These are phyloP conservation scores for Thalpophila matura DNA, from an alignment of 2,888 invertebrate species.

Conservation along the genomic window DNA sequence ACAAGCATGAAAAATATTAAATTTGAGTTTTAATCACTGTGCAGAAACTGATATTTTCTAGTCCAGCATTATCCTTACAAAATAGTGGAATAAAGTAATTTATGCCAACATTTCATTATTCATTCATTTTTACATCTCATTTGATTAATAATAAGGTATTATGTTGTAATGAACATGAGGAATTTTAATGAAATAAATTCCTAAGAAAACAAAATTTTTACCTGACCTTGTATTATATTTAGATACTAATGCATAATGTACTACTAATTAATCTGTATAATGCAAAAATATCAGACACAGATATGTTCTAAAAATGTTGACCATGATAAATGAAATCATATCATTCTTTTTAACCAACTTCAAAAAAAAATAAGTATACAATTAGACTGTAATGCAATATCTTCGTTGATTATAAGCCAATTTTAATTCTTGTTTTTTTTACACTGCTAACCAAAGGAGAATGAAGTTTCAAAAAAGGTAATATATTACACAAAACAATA, in stretches of 20 bases:
- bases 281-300: background rate
- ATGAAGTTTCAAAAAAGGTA: conserved; percentile 86
- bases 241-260: background rate
- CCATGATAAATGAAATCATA: background rate
- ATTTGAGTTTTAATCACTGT: no score
- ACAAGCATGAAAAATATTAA: no score
- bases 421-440: no score
- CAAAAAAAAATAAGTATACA: no score
- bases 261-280: background rate
- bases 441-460: conserved; percentile 70
- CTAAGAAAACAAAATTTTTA: background rate
- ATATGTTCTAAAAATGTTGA: background rate
- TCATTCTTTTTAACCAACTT: conserved; percentile 22
- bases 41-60: no score
- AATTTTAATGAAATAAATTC: background rate
- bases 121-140: no score
- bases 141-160: no score
- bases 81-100: no score
- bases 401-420: no score
- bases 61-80: no score
- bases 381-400: no score
- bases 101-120: no score
- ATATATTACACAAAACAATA: conserved; percentile 1
- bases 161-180: background rate
- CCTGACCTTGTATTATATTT: conserved; percentile 3